A percentile compares a stretch with the other conserved stretches of the same genome.
Conservation (phyloP, 1,140 invertebrate genomes). For the Drosophila bipectinata region DNA sequence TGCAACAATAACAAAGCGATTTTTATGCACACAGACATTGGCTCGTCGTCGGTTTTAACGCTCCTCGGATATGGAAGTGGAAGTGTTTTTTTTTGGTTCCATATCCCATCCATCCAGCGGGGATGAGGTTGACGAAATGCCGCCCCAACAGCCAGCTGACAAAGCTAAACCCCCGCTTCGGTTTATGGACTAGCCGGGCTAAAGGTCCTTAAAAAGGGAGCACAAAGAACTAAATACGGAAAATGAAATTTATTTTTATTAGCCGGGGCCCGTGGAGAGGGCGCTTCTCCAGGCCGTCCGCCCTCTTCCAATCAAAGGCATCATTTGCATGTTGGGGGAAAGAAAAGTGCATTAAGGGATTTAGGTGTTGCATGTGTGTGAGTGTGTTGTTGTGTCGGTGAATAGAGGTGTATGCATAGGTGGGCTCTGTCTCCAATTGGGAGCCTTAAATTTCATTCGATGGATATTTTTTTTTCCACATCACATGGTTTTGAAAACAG, state of each 20-base stretch:
- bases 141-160: slow-evolving; percentile 52
- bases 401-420: neutral
- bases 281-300: neutral
- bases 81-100: too few species aligned
- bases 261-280: slow-evolving; percentile 33
- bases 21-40: slow-evolving; percentile 69
- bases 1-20: slow-evolving; percentile 80
- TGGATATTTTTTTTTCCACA: too few species aligned
- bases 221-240: slow-evolving; percentile 18
- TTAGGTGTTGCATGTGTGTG: slow-evolving; percentile 17
- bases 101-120: neutral
- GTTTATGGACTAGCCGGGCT: slow-evolving; percentile 42
- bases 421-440: slow-evolving; percentile 8
- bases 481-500: too few species aligned
- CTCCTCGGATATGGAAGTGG: slow-evolving; percentile 18
- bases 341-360: slow-evolving; percentile 43
- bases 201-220: slow-evolving; percentile 52
- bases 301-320: slow-evolving; percentile 21
- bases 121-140: slow-evolving; percentile 8
- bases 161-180: slow-evolving; percentile 56
- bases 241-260: slow-evolving; percentile 78
- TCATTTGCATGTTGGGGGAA: slow-evolving; percentile 50
- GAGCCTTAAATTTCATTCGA: slow-evolving; percentile 1
- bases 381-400: neutral
- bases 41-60: slow-evolving; percentile 39